phyloP scores from a whole-genome alignment of 2,888 invertebrate species.

The Aelia acuminata region DNA sequence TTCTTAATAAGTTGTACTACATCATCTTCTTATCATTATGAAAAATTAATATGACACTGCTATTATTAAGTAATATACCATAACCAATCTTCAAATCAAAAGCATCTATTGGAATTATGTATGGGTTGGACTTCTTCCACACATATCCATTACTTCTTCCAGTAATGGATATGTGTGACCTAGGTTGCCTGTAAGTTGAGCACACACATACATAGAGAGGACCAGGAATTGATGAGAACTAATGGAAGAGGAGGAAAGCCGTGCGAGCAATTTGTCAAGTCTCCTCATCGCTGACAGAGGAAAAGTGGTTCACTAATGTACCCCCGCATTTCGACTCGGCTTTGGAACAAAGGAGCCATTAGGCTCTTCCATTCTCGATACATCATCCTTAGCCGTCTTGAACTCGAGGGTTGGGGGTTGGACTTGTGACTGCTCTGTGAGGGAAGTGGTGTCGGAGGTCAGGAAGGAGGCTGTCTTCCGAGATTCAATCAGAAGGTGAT shows the following conservation, averaged over 20 bases:
- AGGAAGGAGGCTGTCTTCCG: not conserved
- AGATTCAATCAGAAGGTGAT: not conserved
- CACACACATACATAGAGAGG: not conserved
- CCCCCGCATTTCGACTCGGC: constrained; percentile 17
- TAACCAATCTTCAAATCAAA: too few species aligned
- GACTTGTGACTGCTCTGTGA: not conserved
- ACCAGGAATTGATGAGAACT: not conserved
- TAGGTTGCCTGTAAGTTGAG: too few species aligned
- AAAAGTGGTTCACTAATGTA: constrained; percentile 54
- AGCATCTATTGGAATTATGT: too few species aligned
- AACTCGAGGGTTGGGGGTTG: not conserved
- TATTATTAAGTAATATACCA: too few species aligned
- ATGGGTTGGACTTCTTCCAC: too few species aligned
- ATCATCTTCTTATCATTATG: too few species aligned
- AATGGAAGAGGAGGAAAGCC: constrained; percentile 27
- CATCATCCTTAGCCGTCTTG: constrained; percentile 41
- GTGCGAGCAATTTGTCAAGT: constrained; percentile 52
- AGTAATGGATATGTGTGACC: too few species aligned
- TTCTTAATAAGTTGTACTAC: too few species aligned
- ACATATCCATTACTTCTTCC: too few species aligned
- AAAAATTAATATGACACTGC: too few species aligned
- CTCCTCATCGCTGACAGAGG: constrained; percentile 43
- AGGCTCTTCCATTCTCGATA: constrained; percentile 27
- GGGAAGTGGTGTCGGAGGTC: too few species aligned
- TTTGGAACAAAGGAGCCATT: constrained; percentile 53